Percentiles rank a stretch among this genome's conserved stretches.
Evolutionary conservation across 2,888 invertebrate genomes (phyloP).

Genomic region (Athripsodes cinereus): DNA sequence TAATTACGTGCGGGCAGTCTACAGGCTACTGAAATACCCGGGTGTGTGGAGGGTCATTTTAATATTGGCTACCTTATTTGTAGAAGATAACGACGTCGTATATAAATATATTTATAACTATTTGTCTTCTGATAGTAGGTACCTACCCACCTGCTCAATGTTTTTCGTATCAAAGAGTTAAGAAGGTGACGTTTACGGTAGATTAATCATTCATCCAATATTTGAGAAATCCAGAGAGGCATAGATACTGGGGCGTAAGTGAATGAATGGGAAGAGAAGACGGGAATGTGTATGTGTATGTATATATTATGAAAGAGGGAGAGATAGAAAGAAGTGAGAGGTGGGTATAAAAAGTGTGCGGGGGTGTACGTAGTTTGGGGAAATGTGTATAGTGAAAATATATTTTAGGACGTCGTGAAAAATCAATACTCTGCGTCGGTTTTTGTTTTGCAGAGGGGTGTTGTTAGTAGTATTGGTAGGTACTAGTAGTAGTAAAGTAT

Average conservation of each 20-base stretch:
- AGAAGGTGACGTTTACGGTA: too few relatives aligned
- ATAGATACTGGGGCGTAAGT: slow-evolving; percentile 3
- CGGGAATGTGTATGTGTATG: background rate
- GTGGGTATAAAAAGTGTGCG: slow-evolving; percentile 9
- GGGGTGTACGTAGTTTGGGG: slow-evolving; percentile 19
- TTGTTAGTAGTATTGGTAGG: background rate
- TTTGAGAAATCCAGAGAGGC: background rate
- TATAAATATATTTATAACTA: too few relatives aligned
- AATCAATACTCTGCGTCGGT: slow-evolving; percentile 23
- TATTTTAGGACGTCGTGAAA: slow-evolving; percentile 25
- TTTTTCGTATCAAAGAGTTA: too few relatives aligned
- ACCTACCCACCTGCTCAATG: too few relatives aligned
- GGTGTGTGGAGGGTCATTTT: too few relatives aligned
- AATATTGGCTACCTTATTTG: too few relatives aligned
- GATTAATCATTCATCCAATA: too few relatives aligned
- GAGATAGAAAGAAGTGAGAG: slow-evolving; percentile 13
- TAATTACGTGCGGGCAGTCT: too few relatives aligned
- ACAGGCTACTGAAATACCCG: too few relatives aligned
- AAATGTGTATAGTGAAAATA: slow-evolving; percentile 24
- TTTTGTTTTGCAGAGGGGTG: slow-evolving; percentile 11
- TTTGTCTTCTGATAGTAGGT: too few relatives aligned
- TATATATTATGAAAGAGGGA: background rate
- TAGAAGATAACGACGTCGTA: too few relatives aligned
- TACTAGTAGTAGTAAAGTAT: too few relatives aligned
- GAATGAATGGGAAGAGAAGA: background rate